Base-by-base conservation (phyloP, 35 echinoderm and acorn worm genomes). In the Apostichopus parvimensis region DNA sequence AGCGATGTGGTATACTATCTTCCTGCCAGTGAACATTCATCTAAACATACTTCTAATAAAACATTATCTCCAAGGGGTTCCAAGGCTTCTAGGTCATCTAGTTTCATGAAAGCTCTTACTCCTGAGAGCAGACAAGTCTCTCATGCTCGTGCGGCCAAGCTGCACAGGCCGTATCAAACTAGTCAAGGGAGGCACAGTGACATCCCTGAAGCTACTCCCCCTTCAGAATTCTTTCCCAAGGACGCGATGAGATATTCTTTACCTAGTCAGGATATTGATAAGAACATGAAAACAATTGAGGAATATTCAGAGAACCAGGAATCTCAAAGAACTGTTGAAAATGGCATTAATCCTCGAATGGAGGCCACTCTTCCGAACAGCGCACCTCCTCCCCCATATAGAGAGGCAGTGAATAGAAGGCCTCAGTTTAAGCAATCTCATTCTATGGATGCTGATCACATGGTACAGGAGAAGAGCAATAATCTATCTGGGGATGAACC, bases 201-300 rank as follows among this genome's bases (percentile, higher is more conserved):
- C 8, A 57, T 82, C 22, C 28, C 59, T 12, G 79, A 83, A 8
- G 91, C 90, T 9, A 84, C 77, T 52, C 95, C 95, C 56, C 95
- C 95, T 5, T 68, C 89, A 34, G 95, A 96, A 79, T 96, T 96
- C 70, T 96, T 96, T 71, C 95, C 95, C 0, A 86, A 82, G 25
- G 95, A 94, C 91, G 95, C 95, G 5, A 94, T 90, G 62, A 90
- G 77, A 61, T 68, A 73, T 14, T 82, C 93, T 10, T 60, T 90
- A 54, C 88, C 88, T 3, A 78, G 34, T 54, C 85, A 87, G 68
- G 85, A 87, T 24, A 24, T 34, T 24, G 73, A 87, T 7, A 87
- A 93, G 56, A 76, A 77, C 45, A 87, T 62, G 18, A 83, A 86
- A 20, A 75, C 92, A 28, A 87, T 83, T 20, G 77, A 93, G 23